These are phyloP conservation scores for Halichoeres trimaculatus DNA, from an alignment of 2,113 vertebrate genomes.

Conservation along the genomic window DNA sequence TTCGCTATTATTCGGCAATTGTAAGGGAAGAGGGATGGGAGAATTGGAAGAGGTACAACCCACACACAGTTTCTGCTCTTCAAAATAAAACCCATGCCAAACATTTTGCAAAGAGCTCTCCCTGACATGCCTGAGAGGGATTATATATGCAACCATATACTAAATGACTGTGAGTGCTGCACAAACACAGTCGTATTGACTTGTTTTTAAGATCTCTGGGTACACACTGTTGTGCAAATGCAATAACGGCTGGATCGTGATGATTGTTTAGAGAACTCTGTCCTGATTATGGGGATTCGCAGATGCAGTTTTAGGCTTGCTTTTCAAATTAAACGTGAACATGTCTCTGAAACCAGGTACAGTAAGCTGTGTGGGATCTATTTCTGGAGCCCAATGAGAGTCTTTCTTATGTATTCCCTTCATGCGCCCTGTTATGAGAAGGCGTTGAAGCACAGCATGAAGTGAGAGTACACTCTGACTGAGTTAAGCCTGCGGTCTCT, in stretches of 20 bases:
- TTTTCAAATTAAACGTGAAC: not conserved
- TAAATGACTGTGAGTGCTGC: not conserved
- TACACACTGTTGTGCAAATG: not conserved
- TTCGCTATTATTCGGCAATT: constrained; percentile 1
- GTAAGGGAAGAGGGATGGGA: constrained; percentile 3
- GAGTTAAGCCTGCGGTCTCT: not conserved
- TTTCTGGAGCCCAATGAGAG: constrained; percentile 11
- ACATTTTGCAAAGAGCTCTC: not conserved
- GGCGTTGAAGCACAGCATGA: not conserved
- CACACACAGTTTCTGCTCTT: not conserved
- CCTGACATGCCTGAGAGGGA: constrained; percentile 1
- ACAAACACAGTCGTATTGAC: not conserved
- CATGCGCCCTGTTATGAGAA: not conserved
- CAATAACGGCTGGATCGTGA: not conserved
- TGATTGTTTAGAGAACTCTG: not conserved
- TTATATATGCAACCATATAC: not conserved
- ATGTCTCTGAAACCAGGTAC: not conserved
- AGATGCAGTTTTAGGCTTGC: not conserved
- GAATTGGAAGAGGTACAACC: not conserved
- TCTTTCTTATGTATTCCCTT: constrained; percentile 21
- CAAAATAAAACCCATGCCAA: not conserved
- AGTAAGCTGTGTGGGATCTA: constrained; percentile 10
- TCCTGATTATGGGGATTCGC: not conserved
- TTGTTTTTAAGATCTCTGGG: not conserved
- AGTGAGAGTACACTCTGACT: not conserved